Conservation (phyloP, 2,888 invertebrate species). For the Ametastegia equiseti region DNA sequence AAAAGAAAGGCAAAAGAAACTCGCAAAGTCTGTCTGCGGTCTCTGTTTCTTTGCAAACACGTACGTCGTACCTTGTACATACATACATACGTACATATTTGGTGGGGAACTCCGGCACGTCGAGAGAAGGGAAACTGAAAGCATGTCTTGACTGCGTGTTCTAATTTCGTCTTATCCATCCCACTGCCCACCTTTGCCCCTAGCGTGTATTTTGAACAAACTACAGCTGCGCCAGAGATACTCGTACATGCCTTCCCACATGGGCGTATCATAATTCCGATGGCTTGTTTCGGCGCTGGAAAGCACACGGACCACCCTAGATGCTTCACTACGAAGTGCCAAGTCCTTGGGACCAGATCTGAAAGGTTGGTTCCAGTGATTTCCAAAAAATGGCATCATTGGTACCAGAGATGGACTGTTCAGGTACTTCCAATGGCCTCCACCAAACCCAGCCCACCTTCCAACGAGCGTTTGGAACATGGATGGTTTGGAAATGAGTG, state of each 20-base stretch:
- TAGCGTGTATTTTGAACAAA: conserved; percentile 38
- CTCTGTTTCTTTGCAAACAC: too few relatives aligned
- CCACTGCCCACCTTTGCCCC: conserved; percentile 31
- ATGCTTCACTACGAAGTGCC: not conserved
- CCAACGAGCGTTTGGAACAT: too few relatives aligned
- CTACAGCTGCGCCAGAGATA: conserved; percentile 26
- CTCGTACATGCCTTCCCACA: conserved; percentile 18
- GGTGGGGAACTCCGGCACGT: too few relatives aligned
- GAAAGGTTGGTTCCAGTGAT: not conserved
- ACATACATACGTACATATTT: too few relatives aligned
- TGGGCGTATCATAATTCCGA: not conserved
- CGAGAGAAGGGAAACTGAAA: not conserved
- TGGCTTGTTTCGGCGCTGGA: not conserved
- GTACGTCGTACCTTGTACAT: too few relatives aligned
- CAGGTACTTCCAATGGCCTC: too few relatives aligned
- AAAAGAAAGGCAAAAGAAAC: not conserved
- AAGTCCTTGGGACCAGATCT: not conserved
- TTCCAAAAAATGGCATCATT: too few relatives aligned
- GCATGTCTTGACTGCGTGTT: conserved; percentile 15
- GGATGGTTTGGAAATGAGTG: too few relatives aligned
- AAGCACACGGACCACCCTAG: conserved; percentile 25
- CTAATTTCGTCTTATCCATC: conserved; percentile 39
- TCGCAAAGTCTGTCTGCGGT: not conserved
- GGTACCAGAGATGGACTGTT: too few relatives aligned
- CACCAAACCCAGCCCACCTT: too few relatives aligned